Conservation (phyloP, 2,888 invertebrate genomes). For the Caenorhabditis uteleia region DNA sequence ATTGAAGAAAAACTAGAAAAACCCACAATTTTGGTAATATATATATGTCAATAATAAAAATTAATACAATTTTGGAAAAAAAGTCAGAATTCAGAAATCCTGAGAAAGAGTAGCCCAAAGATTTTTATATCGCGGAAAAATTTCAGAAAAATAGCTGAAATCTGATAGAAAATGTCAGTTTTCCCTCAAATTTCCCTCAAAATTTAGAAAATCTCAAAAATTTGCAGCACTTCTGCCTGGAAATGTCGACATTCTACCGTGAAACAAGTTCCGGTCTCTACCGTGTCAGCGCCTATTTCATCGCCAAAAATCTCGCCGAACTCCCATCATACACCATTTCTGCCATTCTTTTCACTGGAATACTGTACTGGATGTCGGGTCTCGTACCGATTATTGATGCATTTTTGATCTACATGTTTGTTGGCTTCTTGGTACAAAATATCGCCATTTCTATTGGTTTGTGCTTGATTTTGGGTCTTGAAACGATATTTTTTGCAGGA, state of each 20-base stretch:
- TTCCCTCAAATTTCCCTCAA: not conserved
- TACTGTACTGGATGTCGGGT: slow-evolving; percentile 89
- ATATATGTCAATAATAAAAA: too few relatives aligned
- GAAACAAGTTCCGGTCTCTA: slow-evolving; percentile 91
- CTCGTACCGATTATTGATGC: slow-evolving; percentile 70
- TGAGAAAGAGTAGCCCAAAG: too few relatives aligned
- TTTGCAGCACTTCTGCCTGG: slow-evolving; percentile 72
- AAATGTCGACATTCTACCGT: slow-evolving; percentile 85
- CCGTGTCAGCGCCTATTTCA: slow-evolving; percentile 86
- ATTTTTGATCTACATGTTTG: slow-evolving; percentile 76
- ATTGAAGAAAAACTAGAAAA: too few relatives aligned
- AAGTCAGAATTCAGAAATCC: too few relatives aligned
- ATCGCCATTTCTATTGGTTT: slow-evolving; percentile 64
- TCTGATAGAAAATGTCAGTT: not conserved
- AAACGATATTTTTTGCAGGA: slow-evolving; percentile 75
- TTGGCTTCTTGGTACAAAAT: slow-evolving; percentile 60
- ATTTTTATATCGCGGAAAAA: too few relatives aligned
- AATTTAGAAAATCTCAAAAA: not conserved
- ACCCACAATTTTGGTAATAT: too few relatives aligned
- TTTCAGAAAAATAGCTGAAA: too few relatives aligned
- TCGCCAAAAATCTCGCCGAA: slow-evolving; percentile 82
- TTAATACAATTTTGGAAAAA: too few relatives aligned
- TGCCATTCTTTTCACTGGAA: slow-evolving; percentile 82
- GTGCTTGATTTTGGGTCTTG: not conserved
- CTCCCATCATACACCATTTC: slow-evolving; percentile 84